A percentile compares a stretch with the other conserved stretches of the same genome.
Conservation (phyloP, 2,113 vertebrate genomes). For the Tyto alba region DNA sequence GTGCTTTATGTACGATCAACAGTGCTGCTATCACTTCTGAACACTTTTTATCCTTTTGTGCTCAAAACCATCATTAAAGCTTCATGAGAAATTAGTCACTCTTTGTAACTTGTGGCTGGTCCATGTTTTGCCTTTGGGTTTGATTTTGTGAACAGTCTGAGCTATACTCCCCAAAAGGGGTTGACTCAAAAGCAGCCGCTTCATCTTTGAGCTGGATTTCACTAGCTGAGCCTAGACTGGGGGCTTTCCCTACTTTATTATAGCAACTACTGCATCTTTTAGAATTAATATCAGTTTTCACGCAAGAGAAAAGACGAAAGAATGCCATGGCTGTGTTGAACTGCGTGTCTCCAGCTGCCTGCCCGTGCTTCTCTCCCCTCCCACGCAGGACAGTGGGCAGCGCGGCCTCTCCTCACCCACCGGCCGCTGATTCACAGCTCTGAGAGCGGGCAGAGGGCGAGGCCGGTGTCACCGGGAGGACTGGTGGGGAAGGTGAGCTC, state of each 20-base stretch:
- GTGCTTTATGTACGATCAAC: not conserved
- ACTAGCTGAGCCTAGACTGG: rapidly evolving
- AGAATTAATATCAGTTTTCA: not conserved
- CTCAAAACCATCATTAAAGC: not conserved
- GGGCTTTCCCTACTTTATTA: not conserved
- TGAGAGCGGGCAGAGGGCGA: rapidly evolving
- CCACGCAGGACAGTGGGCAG: not conserved
- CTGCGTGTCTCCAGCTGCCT: too few species aligned
- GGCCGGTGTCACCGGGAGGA: rapidly evolving
- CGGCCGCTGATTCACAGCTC: not conserved
- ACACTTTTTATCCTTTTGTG: not conserved
- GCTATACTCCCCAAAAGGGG: not conserved
- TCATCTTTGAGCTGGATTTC: not conserved
- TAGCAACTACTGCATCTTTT: not conserved
- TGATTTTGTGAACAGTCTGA: not conserved
- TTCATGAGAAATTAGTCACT: not conserved
- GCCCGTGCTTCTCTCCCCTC: rapidly evolving
- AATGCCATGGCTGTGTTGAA: rapidly evolving
- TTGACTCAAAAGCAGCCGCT: not conserved
- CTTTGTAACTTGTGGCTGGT: not conserved
- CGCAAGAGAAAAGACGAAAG: rapidly evolving
- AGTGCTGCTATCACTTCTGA: not conserved
- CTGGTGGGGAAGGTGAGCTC: not conserved
- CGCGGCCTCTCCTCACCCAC: not conserved
- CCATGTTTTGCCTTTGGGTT: not conserved